Evolutionary conservation across 1,140 invertebrate genomes (phyloP), one percentile per base, ranked within the genome.

Genomic region (Rhizoglyphus robini): DNA sequence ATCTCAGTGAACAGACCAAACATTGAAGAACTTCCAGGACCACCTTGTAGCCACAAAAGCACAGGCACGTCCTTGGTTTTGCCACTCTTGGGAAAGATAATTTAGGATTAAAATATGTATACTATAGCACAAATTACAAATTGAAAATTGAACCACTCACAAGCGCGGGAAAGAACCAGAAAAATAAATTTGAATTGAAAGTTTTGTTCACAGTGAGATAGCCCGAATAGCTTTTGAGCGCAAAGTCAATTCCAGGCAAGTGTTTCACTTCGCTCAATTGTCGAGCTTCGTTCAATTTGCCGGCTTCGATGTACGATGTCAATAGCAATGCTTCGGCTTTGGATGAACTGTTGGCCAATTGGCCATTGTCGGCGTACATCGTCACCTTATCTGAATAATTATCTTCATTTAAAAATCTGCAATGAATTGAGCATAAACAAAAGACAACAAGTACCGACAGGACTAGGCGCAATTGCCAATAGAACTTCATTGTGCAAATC

Each of bases 1-100:
- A 90, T 84, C 76, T 91, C 88, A 0, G 81, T 78, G 69, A 92
- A 91, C 1, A 92, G 74, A 0, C 88, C 88, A 71, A 83, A 87
- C 29, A 92, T 73, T 0, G 87, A 88, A 0, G 85, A 82, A 4
- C 83, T 82, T 0, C 89, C 89, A 0, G 89, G n/a, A n/a, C n/a
- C n/a, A n/a, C n/a, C n/a, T n/a, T n/a, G n/a, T n/a, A n/a, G n/a
- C n/a, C n/a, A n/a, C 89, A 92, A 73, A n/a, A 90, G 76, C 67
- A 90, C 81, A 0, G 88, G 88, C 25, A 72, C 74, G 49, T 69
- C 71, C 15, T 25, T 27, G 30, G 61, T 36, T 13, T 60, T 15
- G 47, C 64, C 47, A 61, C 64, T 27, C 2, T 5, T 13, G 15
- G 27, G 31, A 23, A 67, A 13, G 15, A 32, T 61, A 20, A 3